Percentiles rank a stretch among this genome's conserved stretches.
Evolutionary conservation across 1,140 invertebrate species (phyloP).

Genomic region (Megalonaias nervosa): DNA sequence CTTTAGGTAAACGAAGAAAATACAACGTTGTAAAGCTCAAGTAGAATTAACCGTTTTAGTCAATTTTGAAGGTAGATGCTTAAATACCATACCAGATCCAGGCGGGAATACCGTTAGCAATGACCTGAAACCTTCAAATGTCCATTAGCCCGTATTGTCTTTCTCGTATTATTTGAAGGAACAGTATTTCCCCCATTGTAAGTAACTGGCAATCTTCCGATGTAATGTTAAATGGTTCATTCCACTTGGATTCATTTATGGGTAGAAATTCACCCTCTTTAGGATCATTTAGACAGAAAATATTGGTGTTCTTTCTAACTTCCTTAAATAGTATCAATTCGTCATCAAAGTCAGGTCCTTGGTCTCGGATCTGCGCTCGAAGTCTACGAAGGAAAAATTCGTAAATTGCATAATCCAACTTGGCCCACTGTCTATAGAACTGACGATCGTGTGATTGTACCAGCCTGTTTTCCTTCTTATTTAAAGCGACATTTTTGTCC

Average conservation of each 20-base stretch:
- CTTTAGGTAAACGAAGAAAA: too few species aligned
- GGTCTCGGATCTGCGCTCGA: not conserved
- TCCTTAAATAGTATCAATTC: slow-evolving; percentile 9
- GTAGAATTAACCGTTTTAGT: too few species aligned
- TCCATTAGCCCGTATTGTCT: slow-evolving; percentile 20
- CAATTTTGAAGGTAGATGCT: too few species aligned
- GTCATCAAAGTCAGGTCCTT: slow-evolving; percentile 13
- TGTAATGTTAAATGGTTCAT: slow-evolving; percentile 4
- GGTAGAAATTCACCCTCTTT: not conserved
- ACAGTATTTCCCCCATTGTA: slow-evolving; percentile 14
- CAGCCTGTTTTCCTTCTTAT: not conserved
- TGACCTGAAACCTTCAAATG: not conserved
- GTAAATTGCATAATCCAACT: slow-evolving; percentile 17
- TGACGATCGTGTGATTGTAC: not conserved
- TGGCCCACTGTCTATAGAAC: slow-evolving; percentile 3
- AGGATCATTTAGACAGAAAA: not conserved
- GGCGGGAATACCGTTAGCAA: too few species aligned
- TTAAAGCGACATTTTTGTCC: slow-evolving; percentile 22
- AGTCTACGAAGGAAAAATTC: slow-evolving; percentile 12
- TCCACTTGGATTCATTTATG: slow-evolving; percentile 9
- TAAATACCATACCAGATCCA: too few species aligned
- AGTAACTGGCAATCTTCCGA: slow-evolving; percentile 14
- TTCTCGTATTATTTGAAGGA: slow-evolving; percentile 11
- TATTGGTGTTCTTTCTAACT: not conserved
- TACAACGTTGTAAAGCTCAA: too few species aligned